Conservation (phyloP, 2,797 vertebrate genomes). For the Epinephelus coioides region DNA sequence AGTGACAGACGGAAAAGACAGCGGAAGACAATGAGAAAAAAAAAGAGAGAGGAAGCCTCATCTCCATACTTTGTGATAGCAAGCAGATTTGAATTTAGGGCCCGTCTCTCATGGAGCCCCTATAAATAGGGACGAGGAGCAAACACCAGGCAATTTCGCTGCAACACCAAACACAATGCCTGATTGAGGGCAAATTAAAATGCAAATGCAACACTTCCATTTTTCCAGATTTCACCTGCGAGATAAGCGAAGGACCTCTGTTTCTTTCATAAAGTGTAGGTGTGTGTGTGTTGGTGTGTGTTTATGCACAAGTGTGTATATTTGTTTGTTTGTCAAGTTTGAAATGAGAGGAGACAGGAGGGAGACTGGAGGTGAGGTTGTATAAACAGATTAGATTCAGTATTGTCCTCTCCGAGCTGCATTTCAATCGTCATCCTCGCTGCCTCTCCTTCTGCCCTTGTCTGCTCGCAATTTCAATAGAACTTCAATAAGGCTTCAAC, state of each 20-base stretch:
- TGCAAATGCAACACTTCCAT: constrained; percentile 83
- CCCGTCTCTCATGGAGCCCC: constrained; percentile 55
- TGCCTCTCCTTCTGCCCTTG: constrained; percentile 49
- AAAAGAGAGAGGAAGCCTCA: constrained; percentile 47
- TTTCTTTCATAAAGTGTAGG: constrained; percentile 58
- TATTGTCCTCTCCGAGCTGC: constrained; percentile 69
- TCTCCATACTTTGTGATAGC: constrained; percentile 66
- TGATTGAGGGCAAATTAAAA: constrained; percentile 88
- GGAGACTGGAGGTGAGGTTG: constrained; percentile 69
- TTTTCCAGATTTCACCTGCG: constrained; percentile 75
- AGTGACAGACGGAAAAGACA: constrained; percentile 33
- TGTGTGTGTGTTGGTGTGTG: constrained; percentile 19
- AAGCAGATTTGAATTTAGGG: constrained; percentile 77
- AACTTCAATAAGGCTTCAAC: constrained; percentile 16
- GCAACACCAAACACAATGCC: constrained; percentile 74
- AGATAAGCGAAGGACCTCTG: constrained; percentile 76
- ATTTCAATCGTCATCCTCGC: constrained; percentile 64
- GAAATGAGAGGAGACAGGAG: constrained; percentile 70
- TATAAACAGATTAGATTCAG: constrained; percentile 81
- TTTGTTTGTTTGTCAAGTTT: constrained; percentile 73
- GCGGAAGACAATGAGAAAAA: constrained; percentile 20
- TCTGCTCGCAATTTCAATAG: constrained; percentile 19
- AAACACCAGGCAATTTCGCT: constrained; percentile 79
- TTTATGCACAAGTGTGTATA: constrained; percentile 56
- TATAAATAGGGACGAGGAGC: constrained; percentile 69